Conservation (phyloP, 1,140 invertebrate genomes). For the Leptinotarsa defecta region DNA sequence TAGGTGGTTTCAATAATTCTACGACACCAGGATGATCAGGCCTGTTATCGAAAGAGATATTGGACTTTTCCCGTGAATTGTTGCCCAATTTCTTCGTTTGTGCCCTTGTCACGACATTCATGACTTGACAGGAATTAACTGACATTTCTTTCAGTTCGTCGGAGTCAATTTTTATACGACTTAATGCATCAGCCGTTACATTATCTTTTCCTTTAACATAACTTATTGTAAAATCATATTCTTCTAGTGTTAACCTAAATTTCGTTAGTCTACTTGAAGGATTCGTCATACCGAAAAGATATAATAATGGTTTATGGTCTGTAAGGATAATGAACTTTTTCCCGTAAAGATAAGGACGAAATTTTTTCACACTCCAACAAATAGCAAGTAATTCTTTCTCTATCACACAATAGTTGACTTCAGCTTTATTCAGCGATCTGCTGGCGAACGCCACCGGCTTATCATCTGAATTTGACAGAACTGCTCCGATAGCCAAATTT, state of each 20-base stretch:
- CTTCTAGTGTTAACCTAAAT: conserved; percentile 24
- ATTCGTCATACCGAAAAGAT: conserved; percentile 29
- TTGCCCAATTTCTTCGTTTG: conserved; percentile 9
- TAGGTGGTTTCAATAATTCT: conserved; percentile 21
- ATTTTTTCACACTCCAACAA: conserved; percentile 13
- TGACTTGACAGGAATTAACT: not conserved
- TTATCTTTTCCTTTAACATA: conserved; percentile 27
- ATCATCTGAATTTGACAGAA: conserved; percentile 17
- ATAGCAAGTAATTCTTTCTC: conserved; percentile 24
- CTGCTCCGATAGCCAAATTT: conserved; percentile 4
- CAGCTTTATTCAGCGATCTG: conserved; percentile 23
- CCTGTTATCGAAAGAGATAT: not conserved
- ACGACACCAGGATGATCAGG: conserved; percentile 26
- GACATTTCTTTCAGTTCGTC: conserved; percentile 14
- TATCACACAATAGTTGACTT: conserved; percentile 23
- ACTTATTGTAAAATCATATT: conserved; percentile 25
- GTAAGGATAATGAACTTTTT: conserved; percentile 23
- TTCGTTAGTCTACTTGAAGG: conserved; percentile 25
- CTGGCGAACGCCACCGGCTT: conserved; percentile 10
- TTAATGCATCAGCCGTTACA: conserved; percentile 18
- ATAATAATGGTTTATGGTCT: conserved; percentile 21
- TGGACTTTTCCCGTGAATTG: conserved; percentile 12
- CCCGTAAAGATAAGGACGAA: conserved; percentile 19
- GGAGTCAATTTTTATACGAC: conserved; percentile 12
- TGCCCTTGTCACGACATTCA: conserved; percentile 16